Evolutionary conservation across 2,888 invertebrate genomes (phyloP).

Genomic region (Lasiommata megera): DNA sequence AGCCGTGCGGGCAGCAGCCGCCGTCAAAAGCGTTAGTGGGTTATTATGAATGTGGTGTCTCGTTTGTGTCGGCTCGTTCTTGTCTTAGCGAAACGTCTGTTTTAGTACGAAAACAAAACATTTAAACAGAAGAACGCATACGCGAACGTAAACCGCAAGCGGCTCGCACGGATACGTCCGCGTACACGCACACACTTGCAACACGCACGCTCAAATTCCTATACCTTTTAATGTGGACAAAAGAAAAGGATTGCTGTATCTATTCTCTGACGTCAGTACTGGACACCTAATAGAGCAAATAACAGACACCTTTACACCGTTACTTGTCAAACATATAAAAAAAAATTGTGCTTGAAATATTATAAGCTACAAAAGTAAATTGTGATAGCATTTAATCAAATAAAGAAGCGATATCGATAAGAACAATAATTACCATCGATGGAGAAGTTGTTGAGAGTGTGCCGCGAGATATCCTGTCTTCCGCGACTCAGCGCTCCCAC

Average conservation of each 20-base stretch:
- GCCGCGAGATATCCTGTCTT: slow-evolving; percentile 69
- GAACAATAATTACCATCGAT: slow-evolving; percentile 63
- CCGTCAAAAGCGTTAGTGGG: slow-evolving; percentile 67
- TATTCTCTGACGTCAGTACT: slow-evolving; percentile 80
- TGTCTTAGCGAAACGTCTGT: background rate
- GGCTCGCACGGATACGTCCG: slow-evolving; percentile 45
- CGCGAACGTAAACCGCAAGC: slow-evolving; percentile 48
- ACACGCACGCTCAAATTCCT: slow-evolving; percentile 76
- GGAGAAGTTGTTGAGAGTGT: slow-evolving; percentile 67
- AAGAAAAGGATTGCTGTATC: slow-evolving; percentile 77
- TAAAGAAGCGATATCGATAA: background rate
- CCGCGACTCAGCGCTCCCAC: slow-evolving; percentile 85
- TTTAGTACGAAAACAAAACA: slow-evolving; percentile 20
- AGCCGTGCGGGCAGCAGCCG: slow-evolving; percentile 66
- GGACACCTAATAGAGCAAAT: slow-evolving; percentile 78
- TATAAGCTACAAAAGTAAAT: slow-evolving; percentile 5
- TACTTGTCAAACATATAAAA: slow-evolving; percentile 25
- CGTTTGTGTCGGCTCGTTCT: slow-evolving; percentile 42
- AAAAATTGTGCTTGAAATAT: background rate
- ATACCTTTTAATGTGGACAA: slow-evolving; percentile 78
- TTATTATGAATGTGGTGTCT: slow-evolving; percentile 39
- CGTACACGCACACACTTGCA: slow-evolving; percentile 67
- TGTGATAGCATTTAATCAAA: background rate
- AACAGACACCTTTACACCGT: slow-evolving; percentile 66
- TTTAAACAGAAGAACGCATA: slow-evolving; percentile 19